Evolutionary conservation across 2,797 vertebrate species (phyloP), one percentile per base, ranked within the genome.

Genomic region (Uromys caudimaculatus): DNA sequence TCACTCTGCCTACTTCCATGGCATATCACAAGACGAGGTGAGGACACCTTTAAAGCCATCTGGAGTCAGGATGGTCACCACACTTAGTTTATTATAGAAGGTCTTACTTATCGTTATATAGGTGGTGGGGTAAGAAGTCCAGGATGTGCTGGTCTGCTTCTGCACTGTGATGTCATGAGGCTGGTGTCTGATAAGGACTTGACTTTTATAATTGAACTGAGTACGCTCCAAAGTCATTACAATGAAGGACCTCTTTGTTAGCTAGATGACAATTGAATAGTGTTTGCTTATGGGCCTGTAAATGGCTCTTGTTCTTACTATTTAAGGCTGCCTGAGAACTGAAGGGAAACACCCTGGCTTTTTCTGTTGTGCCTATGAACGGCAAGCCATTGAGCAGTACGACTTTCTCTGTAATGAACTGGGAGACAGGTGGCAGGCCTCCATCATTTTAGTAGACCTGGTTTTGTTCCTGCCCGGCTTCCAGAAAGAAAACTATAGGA

Each of bases 1-100:
- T 52, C 50, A 82, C 64, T 93, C 67, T 69, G 73, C 38, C 58
- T 73, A 41, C 44, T 56, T 81, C 85, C 89, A 12, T 21, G 23
- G 67, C 7, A 69, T 6, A 9, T 69, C 9, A 47, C 35, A 78
- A 44, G 75, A 95, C 83, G 47, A 83, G 67, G 76, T 67, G 71
- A 84, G 71, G 60, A 73, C n/a, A 97, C 56, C 9, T 38, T 44
- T 60, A 54, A 93, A 95, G 89, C 50, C 78, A 76, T 44, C 76
- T 4, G 32, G 52, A 77, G 23, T 6, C 5, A 3, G 52, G 69
- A 38, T 56, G 24, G 6, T 50, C 67, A 73, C 90, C 67, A 92
- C 71, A 69, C 47, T 79, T 29, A 52, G 58, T 77, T 19, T 29
- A 64, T 62, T 69, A 14, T 50, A 58, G 21, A 77, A 92, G 67